These are phyloP conservation scores for Heliconius ethilla DNA, from an alignment of 2,888 invertebrate species.

Conservation along the genomic window DNA sequence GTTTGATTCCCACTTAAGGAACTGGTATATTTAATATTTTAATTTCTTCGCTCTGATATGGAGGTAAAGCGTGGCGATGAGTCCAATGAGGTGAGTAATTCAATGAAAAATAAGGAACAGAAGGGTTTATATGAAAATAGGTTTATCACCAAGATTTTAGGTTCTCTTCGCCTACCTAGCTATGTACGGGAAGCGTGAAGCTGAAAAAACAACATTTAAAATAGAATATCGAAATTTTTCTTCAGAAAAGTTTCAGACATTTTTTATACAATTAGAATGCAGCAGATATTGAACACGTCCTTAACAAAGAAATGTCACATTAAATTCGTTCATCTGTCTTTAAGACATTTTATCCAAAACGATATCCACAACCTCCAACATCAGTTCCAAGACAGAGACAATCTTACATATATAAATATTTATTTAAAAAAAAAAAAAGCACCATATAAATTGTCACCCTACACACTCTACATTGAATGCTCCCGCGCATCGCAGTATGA, in stretches of 20 bases:
- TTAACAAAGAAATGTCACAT: too few species aligned
- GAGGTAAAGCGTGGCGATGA: neutral
- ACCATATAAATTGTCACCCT: conserved; percentile 52
- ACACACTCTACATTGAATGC: conserved; percentile 71
- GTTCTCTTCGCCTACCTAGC: neutral
- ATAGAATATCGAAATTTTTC: too few species aligned
- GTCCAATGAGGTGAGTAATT: too few species aligned
- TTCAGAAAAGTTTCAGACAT: too few species aligned
- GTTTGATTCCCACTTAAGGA: too few species aligned
- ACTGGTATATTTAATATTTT: too few species aligned
- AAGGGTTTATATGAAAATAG: too few species aligned
- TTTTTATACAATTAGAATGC: too few species aligned
- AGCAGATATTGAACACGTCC: too few species aligned
- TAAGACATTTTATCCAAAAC: neutral
- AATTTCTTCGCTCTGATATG: neutral
- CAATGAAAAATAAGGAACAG: too few species aligned
- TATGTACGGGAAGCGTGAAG: neutral
- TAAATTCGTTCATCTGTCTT: too few species aligned
- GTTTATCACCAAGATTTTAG: too few species aligned
- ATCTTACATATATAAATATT: conserved; percentile 19
- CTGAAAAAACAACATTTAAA: neutral
- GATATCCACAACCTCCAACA: neutral
- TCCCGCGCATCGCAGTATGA: conserved; percentile 59
- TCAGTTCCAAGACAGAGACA: neutral
- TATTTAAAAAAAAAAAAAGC: neutral